Conservation (phyloP, 2,797 vertebrate genomes). For the Miichthys miiuy region DNA sequence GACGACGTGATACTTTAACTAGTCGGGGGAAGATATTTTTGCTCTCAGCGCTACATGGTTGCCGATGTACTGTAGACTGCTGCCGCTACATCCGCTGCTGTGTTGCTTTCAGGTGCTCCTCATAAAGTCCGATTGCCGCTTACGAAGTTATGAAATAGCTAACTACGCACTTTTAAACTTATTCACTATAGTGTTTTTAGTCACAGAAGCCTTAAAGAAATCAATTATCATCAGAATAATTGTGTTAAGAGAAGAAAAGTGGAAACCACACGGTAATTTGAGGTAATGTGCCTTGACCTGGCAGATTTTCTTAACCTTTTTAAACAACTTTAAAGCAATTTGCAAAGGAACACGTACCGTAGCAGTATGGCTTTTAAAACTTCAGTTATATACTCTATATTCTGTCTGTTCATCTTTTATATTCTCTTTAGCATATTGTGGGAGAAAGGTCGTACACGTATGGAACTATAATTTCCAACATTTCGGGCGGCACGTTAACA, state of each 20-base stretch:
- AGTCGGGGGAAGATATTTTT: neutral
- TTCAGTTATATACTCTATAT: neutral
- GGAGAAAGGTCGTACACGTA: too few species aligned
- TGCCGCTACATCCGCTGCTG: conserved; percentile 75
- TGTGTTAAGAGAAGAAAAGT: neutral
- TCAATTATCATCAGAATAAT: neutral
- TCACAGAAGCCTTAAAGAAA: rapidly evolving
- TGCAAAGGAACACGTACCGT: neutral
- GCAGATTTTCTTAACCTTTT: too few species aligned
- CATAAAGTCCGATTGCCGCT: neutral
- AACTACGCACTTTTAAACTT: neutral
- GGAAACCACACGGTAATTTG: too few species aligned
- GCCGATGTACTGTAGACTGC: conserved; percentile 39
- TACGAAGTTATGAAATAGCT: rapidly evolving
- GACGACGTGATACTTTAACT: conserved; percentile 11
- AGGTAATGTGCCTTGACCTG: rapidly evolving
- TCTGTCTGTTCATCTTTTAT: neutral
- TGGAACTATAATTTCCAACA: rapidly evolving
- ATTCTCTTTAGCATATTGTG: neutral
- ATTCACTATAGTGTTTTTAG: neutral
- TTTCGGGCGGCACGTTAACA: conserved; percentile 36
- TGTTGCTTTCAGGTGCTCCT: conserved; percentile 47
- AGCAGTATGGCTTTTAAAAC: neutral
- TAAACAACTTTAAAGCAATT: neutral
- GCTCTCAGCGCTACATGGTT: conserved; percentile 73